Evolutionary conservation across 2,888 invertebrate genomes (phyloP).

Genomic region (Corythucha ciliata): DNA sequence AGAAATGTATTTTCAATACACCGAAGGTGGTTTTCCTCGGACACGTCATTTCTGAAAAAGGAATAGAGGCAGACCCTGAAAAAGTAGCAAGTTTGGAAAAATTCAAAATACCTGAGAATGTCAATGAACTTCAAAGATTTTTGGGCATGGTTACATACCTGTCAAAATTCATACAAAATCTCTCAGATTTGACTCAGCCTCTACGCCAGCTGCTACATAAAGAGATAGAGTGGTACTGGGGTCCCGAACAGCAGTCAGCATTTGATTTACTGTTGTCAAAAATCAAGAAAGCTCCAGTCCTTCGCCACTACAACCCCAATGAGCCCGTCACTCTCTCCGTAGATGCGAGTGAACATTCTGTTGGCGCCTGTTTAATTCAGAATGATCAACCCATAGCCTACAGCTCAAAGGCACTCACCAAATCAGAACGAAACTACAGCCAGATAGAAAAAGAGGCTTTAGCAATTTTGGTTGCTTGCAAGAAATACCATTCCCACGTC

Average conservation of each 20-base stretch:
- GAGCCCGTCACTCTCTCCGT: conserved; percentile 34
- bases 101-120: conserved; percentile 30
- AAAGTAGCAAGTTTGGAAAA: conserved; percentile 27
- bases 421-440: conserved; percentile 35
- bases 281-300: conserved; percentile 29
- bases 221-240: conserved; percentile 35
- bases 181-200: conserved; percentile 18
- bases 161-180: conserved; percentile 36
- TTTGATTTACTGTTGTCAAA: conserved; percentile 31
- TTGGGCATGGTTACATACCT: conserved; percentile 36
- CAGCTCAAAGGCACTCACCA: conserved; percentile 37
- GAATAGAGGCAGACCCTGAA: conserved; percentile 32
- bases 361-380: conserved; percentile 39
- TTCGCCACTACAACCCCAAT: conserved; percentile 35
- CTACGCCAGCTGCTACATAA: conserved; percentile 34
- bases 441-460: conserved; percentile 39
- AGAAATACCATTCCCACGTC: conserved; percentile 38
- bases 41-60: conserved; percentile 32
- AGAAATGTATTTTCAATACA: conserved; percentile 34
- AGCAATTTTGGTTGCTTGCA: conserved; percentile 36
- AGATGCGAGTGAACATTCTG: conserved; percentile 35
- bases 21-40: conserved; percentile 32
- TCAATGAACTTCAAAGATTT: conserved; percentile 31
- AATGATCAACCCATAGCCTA: conserved; percentile 38
- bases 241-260: conserved; percentile 31